These are phyloP conservation scores for Yoshiicerus persimilis DNA, from an alignment of 1,140 invertebrate species.

Conservation along the genomic window DNA sequence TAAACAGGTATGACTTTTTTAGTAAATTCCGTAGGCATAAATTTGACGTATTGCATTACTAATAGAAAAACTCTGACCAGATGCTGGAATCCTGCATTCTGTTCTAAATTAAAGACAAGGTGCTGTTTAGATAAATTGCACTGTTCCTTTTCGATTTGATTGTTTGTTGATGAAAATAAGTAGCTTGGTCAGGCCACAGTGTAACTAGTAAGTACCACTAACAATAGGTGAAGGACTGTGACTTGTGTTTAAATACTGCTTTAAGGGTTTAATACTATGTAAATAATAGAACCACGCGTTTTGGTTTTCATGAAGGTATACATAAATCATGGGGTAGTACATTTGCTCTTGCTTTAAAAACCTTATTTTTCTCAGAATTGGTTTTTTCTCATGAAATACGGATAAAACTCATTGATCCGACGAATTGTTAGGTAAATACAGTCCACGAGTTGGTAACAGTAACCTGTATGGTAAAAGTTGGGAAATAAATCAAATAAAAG, in stretches of 20 bases:
- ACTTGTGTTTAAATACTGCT: not conserved
- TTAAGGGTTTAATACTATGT: not conserved
- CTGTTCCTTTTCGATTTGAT: not conserved
- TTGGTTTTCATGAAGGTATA: no score
- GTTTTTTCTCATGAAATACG: not conserved
- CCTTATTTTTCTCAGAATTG: not conserved
- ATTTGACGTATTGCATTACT: not conserved
- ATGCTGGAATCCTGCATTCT: not conserved
- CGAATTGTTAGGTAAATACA: not conserved
- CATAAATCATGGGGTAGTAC: not conserved
- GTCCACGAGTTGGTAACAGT: not conserved
- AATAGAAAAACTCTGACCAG: not conserved
- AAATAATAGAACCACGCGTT: not conserved
- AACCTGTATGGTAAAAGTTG: not conserved
- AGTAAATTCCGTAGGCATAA: no score
- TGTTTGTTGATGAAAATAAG: not conserved
- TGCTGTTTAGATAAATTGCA: not conserved
- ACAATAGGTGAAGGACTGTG: not conserved
- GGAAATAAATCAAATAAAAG: constrained; percentile 12
- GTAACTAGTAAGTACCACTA: not conserved
- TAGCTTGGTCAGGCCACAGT: not conserved
- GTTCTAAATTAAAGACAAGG: not conserved
- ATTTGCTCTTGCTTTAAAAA: not conserved
- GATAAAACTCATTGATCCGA: not conserved
- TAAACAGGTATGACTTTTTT: no score